Base-by-base conservation (phyloP, 2,113 vertebrate species). In the Gavia stellata region DNA sequence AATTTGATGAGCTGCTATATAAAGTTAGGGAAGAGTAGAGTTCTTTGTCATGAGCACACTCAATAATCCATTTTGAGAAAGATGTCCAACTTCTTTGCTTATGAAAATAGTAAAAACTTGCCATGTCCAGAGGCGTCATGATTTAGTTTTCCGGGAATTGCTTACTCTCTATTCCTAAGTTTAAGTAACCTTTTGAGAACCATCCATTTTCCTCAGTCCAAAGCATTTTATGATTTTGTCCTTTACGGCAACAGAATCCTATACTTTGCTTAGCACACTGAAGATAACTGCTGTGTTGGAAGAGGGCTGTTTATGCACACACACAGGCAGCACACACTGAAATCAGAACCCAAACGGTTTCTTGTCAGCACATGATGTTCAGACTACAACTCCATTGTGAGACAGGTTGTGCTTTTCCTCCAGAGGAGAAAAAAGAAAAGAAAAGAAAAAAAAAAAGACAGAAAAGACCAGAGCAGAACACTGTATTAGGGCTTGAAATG, bases 401-500 rank as follows among this genome's bases (percentile, higher is more conserved):
- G 24, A 50, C 15, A 73, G 13, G 45, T 23, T 15, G 28, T 58
- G 12, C 8, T 91, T 86, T 84, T 95, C 72, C 80, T 90, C 81
- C 89, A 67, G 14, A 40, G 72, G 31, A 58, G 36, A 10, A 81
- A 65, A 42, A 72, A 44, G 20, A 52, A 33, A 3, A 2, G 20
- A 5, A 12, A 17, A 10, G 13, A 10, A 12, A 10, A 7, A 56
- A 45, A 24, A 19, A 17, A 61, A 59, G 14, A 79, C 20, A 88
- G 17, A n/a, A 66, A 78, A 92, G 40, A 85, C 36, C 18, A 79
- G 65, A 84, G 68, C 68, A 84, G 65, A 94, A 93, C 42, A 75
- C 81, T 73, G 81, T 72, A 75, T 5, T 17, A 91, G 15, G 10
- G 6, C 70, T 90, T 95, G 91, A 97, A 97, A 95, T 92, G 91